Percentiles rank a stretch among this genome's conserved stretches.
phyloP scores from a whole-genome alignment of 2,113 vertebrate genomes.

The Camelus dromedarius region DNA sequence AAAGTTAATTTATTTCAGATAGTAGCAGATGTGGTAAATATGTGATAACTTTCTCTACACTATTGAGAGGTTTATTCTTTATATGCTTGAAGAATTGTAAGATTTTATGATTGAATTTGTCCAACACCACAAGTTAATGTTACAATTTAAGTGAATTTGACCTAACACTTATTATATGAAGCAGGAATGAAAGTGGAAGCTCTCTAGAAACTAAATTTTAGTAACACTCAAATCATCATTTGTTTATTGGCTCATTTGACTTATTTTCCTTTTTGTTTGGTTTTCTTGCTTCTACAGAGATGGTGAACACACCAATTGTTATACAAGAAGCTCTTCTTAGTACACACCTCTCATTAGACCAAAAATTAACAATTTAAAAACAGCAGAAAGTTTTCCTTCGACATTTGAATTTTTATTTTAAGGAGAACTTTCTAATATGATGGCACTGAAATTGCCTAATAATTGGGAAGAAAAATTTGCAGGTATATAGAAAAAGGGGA shows the following conservation, averaged over 20 bases:
- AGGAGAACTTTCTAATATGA: background rate
- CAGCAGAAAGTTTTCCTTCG: background rate
- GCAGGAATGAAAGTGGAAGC: background rate
- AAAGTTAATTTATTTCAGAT: constrained; percentile 69
- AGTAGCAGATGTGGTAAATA: constrained; percentile 20
- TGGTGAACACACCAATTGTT: background rate
- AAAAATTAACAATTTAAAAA: background rate
- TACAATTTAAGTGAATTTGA: constrained; percentile 47
- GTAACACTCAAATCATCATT: constrained; percentile 29
- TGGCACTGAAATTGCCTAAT: background rate
- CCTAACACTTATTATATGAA: background rate
- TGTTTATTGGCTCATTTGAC: constrained; percentile 45
- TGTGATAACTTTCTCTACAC: constrained; percentile 12
- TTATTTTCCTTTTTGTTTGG: background rate
- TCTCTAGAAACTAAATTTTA: constrained; percentile 39
- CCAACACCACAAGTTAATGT: constrained; percentile 39
- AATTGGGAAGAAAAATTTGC: background rate
- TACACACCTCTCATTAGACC: background rate
- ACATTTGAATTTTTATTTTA: constrained; percentile 2
- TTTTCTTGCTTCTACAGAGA: background rate
- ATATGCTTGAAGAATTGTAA: constrained; percentile 30
- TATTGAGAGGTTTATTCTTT: background rate
- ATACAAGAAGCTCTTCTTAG: background rate
- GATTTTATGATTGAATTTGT: constrained; percentile 49
- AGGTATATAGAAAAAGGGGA: background rate